Evolutionary conservation across 1,140 invertebrate species (phyloP).

Genomic region (Heliothis virescens): DNA sequence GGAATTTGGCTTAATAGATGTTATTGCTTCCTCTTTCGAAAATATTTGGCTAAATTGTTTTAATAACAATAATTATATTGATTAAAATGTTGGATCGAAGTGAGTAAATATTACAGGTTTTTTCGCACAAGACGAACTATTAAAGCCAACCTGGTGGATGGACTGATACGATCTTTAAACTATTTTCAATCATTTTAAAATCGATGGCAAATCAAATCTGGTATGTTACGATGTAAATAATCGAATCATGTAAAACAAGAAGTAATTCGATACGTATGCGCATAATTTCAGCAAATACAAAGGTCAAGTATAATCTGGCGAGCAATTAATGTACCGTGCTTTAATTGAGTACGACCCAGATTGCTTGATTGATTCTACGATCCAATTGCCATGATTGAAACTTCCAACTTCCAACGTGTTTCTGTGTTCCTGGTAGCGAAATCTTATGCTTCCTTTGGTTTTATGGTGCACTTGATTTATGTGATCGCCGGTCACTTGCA

Average conservation of each 20-base stretch:
- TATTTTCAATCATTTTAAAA: too few species aligned
- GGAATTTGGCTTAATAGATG: background rate
- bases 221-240: too few species aligned
- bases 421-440: slow-evolving; percentile 26
- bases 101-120: too few species aligned
- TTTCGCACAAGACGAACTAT: too few species aligned
- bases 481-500: too few species aligned
- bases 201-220: too few species aligned
- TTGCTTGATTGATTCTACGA: slow-evolving; percentile 45
- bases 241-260: background rate
- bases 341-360: slow-evolving; percentile 45
- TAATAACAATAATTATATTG: too few species aligned
- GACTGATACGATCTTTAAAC: too few species aligned
- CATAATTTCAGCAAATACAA: slow-evolving; percentile 32
- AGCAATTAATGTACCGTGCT: slow-evolving; percentile 30
- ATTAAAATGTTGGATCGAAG: too few species aligned
- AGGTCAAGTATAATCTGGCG: slow-evolving; percentile 35
- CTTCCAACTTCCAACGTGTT: slow-evolving; percentile 3
- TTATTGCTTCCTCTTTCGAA: background rate
- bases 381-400: slow-evolving; percentile 38
- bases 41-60: background rate
- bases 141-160: too few species aligned
- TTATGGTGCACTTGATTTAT: background rate
- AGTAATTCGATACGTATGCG: slow-evolving; percentile 16
- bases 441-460: background rate